A percentile compares a stretch with the other conserved stretches of the same genome.
These are phyloP conservation scores for Gonatopus flavifemur DNA, from an alignment of 1,140 invertebrate genomes.

Conservation along the genomic window DNA sequence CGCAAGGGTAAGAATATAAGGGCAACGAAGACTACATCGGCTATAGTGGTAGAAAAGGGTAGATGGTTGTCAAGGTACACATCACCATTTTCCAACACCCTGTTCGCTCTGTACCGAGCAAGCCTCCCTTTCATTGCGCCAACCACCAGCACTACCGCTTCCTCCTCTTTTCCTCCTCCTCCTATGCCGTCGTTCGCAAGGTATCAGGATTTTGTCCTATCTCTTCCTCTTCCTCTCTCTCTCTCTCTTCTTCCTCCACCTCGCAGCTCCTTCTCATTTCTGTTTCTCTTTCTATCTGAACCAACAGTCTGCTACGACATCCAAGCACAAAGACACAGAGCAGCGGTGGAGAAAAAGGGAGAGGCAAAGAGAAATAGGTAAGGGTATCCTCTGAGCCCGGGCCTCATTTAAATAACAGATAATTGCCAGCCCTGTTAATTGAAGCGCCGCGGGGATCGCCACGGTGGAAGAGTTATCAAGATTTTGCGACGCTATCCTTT, in stretches of 20 bases:
- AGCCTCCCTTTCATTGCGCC: no score
- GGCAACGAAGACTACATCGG: no score
- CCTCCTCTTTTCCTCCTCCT: background rate
- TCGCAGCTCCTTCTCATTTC: background rate
- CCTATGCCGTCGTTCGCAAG: background rate
- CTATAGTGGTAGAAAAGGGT: no score
- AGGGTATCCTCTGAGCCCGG: background rate
- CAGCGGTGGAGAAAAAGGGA: background rate
- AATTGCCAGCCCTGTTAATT: slow-evolving; percentile 53
- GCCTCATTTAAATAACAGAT: slow-evolving; percentile 55
- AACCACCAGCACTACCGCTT: no score
- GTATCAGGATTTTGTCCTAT: slow-evolving; percentile 5
- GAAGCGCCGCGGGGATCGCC: slow-evolving; percentile 42
- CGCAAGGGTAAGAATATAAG: no score
- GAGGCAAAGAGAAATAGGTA: background rate
- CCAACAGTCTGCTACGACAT: slow-evolving; percentile 24
- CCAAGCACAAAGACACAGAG: slow-evolving; percentile 7
- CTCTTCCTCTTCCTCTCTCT: slow-evolving; percentile 8
- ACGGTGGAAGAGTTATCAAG: slow-evolving; percentile 41
- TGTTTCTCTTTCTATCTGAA: slow-evolving; percentile 10
- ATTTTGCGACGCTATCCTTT: no score
- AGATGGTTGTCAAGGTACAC: no score
- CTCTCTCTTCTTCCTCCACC: background rate
- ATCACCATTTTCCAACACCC: no score
- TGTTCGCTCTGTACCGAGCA: no score